A percentile compares a stretch with the other conserved stretches of the same genome.
Conservation (phyloP, 2,113 vertebrate species). For the Hemibagrus wyckioides region DNA sequence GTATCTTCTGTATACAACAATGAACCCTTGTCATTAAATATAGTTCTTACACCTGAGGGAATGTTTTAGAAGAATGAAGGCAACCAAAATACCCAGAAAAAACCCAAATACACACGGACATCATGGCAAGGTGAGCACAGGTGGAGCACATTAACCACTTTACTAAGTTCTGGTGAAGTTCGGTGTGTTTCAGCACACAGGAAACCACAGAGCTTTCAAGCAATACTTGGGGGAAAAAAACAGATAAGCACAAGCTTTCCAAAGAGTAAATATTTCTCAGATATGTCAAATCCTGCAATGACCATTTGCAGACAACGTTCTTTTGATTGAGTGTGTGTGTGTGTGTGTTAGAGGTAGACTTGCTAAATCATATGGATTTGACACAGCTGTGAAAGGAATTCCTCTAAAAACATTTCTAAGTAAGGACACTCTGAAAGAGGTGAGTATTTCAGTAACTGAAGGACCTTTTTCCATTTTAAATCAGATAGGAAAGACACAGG, state of each 20-base stretch:
- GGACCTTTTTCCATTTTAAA: not conserved
- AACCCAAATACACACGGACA: not conserved
- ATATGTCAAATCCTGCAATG: not conserved
- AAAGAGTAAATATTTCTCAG: conserved; percentile 19
- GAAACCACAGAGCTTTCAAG: not conserved
- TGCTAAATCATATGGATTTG: not conserved
- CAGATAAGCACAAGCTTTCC: not conserved
- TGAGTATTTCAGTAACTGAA: not conserved
- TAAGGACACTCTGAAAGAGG: not conserved
- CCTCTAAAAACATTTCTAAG: not conserved
- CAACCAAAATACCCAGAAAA: not conserved
- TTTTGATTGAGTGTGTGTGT: not conserved
- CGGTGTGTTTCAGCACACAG: not conserved
- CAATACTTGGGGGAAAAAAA: not conserved
- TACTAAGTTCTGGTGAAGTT: not conserved
- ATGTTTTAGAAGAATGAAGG: not conserved
- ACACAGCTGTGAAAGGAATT: conserved; percentile 27
- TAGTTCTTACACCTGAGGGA: too few relatives aligned
- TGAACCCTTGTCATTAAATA: not conserved
- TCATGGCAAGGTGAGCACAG: not conserved
- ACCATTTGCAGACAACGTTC: not conserved
- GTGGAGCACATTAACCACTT: not conserved
- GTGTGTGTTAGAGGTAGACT: not conserved
- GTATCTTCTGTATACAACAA: not conserved
- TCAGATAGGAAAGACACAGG: not conserved